A percentile compares a stretch with the other conserved stretches of the same genome.
Evolutionary conservation across 1,140 invertebrate species (phyloP).

Genomic region (Trichonephila clavata): DNA sequence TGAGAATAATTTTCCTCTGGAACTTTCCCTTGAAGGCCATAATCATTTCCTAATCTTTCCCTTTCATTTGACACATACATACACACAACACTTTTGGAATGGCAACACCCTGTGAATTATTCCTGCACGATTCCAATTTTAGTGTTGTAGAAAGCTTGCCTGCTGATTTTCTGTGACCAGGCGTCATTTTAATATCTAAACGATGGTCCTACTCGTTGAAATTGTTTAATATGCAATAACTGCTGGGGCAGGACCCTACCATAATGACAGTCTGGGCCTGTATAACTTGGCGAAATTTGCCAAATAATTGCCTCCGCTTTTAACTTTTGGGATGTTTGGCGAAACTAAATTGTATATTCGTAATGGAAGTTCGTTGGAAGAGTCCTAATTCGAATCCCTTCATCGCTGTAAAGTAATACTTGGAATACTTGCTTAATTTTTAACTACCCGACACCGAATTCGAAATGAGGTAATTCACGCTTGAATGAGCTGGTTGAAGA

Average conservation of each 20-base stretch:
- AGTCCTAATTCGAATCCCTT: not conserved
- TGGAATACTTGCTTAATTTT: not conserved
- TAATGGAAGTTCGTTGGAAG: not conserved
- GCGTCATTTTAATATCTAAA: conserved; percentile 26
- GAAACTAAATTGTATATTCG: not conserved
- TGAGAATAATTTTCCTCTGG: not conserved
- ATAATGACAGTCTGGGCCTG: not conserved
- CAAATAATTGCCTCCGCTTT: conserved; percentile 8
- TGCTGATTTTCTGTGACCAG: not conserved
- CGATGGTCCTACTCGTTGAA: not conserved
- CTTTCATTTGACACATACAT: conserved; percentile 4
- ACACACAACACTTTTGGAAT: not conserved
- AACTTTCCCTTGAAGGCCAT: not conserved
- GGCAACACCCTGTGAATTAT: conserved; percentile 33
- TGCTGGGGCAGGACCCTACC: not conserved
- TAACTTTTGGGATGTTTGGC: not conserved
- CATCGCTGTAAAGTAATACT: not conserved
- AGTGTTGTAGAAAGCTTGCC: not conserved
- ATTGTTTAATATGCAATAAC: conserved; percentile 38
- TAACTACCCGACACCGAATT: not conserved
- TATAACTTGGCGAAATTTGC: not conserved
- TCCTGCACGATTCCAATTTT: not conserved
- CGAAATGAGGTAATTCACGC: not conserved
- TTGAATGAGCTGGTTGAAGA: not conserved
- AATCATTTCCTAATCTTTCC: conserved; percentile 40